phyloP scores from a whole-genome alignment of 2,113 vertebrate species.

The Corythaeola cristata region DNA sequence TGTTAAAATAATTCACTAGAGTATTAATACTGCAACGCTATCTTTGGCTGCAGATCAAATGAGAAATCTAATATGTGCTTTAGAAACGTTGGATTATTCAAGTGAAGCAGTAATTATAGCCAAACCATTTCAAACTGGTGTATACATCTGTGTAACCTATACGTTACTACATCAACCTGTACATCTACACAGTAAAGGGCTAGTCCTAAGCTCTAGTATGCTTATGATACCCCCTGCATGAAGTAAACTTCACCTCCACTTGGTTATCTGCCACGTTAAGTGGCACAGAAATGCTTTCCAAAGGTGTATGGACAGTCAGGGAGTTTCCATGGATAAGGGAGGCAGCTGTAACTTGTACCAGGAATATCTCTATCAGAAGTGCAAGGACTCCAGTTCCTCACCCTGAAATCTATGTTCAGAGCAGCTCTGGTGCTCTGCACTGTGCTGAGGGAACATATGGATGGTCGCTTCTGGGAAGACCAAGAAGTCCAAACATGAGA shows the following conservation, averaged over 20 bases:
- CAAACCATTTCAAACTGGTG: neutral
- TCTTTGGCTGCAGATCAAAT: slow-evolving; percentile 30
- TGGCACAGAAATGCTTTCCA: neutral
- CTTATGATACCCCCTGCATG: neutral
- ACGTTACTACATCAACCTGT: neutral
- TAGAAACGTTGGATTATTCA: neutral
- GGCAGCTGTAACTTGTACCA: neutral
- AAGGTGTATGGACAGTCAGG: neutral
- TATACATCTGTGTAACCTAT: neutral
- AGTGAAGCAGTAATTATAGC: neutral
- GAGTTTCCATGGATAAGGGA: neutral
- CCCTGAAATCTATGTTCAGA: neutral
- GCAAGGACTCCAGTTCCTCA: neutral
- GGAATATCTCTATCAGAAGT: neutral
- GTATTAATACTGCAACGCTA: slow-evolving; percentile 32
- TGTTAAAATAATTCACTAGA: slow-evolving; percentile 30
- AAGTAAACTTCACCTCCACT: neutral
- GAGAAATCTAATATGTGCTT: neutral
- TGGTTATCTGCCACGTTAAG: neutral
- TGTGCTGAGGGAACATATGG: neutral
- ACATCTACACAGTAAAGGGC: neutral
- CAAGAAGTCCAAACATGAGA: neutral
- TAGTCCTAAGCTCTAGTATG: neutral
- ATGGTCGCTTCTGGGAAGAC: neutral
- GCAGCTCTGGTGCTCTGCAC: neutral